These are phyloP conservation scores for Macrobrachium rosenbergii DNA, from an alignment of 1,140 invertebrate species.

Conservation along the genomic window DNA sequence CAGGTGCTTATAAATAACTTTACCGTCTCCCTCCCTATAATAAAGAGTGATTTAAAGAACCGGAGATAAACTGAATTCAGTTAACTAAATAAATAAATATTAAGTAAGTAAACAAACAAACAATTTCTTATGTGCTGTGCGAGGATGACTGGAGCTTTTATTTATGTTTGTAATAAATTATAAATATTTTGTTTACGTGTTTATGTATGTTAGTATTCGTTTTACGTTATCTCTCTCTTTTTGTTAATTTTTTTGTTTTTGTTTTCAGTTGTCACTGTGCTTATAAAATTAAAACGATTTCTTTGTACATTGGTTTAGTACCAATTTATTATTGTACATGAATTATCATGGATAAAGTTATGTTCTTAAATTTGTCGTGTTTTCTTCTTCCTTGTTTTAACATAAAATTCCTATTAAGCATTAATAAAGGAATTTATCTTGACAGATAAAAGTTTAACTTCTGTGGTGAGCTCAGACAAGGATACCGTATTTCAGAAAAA, in stretches of 20 bases:
- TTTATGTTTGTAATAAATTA: neutral
- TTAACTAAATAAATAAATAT: neutral
- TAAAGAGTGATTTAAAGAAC: neutral
- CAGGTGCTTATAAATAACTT: too few relatives aligned
- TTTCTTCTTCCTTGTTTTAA: neutral
- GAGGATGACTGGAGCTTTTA: slow-evolving; percentile 17
- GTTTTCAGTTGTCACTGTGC: neutral
- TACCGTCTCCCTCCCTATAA: neutral
- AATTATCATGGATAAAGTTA: slow-evolving; percentile 18
- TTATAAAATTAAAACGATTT: slow-evolving; percentile 11
- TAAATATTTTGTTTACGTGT: neutral
- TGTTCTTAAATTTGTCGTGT: neutral
- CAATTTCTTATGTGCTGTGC: slow-evolving; percentile 4
- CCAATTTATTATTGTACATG: slow-evolving; percentile 23
- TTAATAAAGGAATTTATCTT: too few relatives aligned
- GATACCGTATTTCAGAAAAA: too few relatives aligned
- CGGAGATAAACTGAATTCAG: neutral
- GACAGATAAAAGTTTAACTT: too few relatives aligned
- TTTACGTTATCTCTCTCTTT: neutral
- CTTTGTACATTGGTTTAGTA: slow-evolving; percentile 10
- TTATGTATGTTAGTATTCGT: neutral
- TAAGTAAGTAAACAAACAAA: neutral
- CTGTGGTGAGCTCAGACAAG: too few relatives aligned
- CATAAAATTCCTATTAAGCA: too few relatives aligned
- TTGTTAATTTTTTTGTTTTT: neutral